A percentile compares a stretch with the other conserved stretches of the same genome.
These are phyloP conservation scores for Diplazon laetatorius DNA, from an alignment of 2,888 invertebrate species.

Conservation along the genomic window DNA sequence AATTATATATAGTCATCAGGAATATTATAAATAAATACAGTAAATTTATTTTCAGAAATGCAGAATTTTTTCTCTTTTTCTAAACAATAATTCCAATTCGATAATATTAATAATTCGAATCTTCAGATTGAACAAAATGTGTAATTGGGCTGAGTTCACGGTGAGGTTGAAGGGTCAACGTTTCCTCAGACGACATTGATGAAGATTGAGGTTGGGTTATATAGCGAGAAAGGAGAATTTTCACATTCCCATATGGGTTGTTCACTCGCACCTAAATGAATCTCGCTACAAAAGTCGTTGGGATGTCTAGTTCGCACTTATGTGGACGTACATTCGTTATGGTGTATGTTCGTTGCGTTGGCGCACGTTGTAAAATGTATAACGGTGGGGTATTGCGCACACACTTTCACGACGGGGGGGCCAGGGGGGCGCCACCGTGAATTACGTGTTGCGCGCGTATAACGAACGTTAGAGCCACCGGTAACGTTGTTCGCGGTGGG, in stretches of 20 bases:
- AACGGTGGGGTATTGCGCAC: slow-evolving; percentile 26
- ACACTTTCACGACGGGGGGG: background rate
- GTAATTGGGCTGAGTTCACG: background rate
- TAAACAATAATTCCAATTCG: no score
- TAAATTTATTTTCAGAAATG: no score
- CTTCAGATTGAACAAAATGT: background rate
- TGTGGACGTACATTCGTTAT: slow-evolving; percentile 27
- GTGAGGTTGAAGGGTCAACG: slow-evolving; percentile 4
- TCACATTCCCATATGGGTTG: slow-evolving; percentile 5
- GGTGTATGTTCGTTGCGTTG: slow-evolving; percentile 4
- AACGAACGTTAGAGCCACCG: slow-evolving; percentile 72
- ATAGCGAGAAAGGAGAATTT: slow-evolving; percentile 4
- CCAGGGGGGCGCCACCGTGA: slow-evolving; percentile 59
- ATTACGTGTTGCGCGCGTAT: slow-evolving; percentile 76
- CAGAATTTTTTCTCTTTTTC: no score
- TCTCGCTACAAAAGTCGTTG: slow-evolving; percentile 33
- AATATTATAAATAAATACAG: no score
- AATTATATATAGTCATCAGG: no score
- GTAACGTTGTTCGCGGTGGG: slow-evolving; percentile 76
- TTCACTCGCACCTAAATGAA: slow-evolving; percentile 46
- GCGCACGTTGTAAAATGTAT: slow-evolving; percentile 13
- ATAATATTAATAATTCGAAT: no score
- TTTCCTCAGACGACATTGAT: slow-evolving; percentile 19
- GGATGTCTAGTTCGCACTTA: slow-evolving; percentile 42
- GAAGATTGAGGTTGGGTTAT: slow-evolving; percentile 11